Conservation (phyloP, 1,140 invertebrate species). For the Phenacoccus solenopsis region DNA sequence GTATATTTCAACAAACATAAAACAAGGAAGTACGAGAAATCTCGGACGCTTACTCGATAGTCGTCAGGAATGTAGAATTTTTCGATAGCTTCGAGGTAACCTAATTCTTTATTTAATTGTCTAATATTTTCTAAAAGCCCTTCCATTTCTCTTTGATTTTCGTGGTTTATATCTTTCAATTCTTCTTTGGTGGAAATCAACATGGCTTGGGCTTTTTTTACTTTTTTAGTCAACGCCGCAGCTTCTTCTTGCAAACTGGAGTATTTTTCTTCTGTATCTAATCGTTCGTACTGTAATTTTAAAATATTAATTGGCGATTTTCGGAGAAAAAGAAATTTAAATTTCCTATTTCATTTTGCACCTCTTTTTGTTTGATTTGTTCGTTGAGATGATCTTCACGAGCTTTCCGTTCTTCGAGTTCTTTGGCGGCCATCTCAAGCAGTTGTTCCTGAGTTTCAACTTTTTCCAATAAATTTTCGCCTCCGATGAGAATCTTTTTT, state of each 20-base stretch:
- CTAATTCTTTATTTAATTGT: constrained; percentile 78
- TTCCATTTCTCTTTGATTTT: constrained; percentile 94
- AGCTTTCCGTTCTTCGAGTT: constrained; percentile 70
- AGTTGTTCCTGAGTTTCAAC: constrained; percentile 86
- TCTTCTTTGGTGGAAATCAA: constrained; percentile 73
- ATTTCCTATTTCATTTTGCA: constrained; percentile 24
- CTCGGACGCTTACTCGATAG: constrained; percentile 47
- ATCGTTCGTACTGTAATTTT: constrained; percentile 57
- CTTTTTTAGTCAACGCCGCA: constrained; percentile 78
- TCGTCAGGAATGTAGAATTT: constrained; percentile 86
- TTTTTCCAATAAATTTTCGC: constrained; percentile 95
- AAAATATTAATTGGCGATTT: not conserved
- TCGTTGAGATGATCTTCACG: constrained; percentile 72
- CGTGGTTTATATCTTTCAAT: constrained; percentile 74
- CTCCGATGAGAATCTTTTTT: constrained; percentile 92
- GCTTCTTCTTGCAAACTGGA: constrained; percentile 87
- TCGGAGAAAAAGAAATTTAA: not conserved
- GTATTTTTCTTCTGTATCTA: constrained; percentile 95
- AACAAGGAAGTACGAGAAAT: not conserved
- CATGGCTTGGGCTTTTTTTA: constrained; percentile 74
- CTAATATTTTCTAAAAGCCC: constrained; percentile 83
- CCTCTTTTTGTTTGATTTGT: constrained; percentile 69
- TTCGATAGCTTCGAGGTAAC: constrained; percentile 70
- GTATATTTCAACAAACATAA: not conserved
- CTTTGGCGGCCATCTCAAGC: constrained; percentile 77